Percentiles rank a stretch among this genome's conserved stretches.
These are phyloP conservation scores for Abrostola triplasia DNA, from an alignment of 2,888 invertebrate species.

Conservation along the genomic window DNA sequence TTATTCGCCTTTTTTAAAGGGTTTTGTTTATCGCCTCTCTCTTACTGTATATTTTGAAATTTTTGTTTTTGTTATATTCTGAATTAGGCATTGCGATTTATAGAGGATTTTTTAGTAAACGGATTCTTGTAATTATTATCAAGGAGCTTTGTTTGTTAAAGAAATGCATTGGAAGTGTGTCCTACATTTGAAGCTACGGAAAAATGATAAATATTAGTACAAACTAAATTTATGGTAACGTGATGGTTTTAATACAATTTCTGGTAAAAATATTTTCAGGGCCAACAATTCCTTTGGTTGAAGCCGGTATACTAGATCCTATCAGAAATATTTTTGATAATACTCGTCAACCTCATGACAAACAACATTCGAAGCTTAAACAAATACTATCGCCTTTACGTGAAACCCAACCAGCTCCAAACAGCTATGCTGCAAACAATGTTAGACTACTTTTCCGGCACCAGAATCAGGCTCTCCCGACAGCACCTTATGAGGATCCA, in stretches of 20 bases:
- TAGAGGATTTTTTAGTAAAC: too few relatives aligned
- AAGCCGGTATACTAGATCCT: conserved; percentile 29
- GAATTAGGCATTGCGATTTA: too few relatives aligned
- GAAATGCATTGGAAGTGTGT: too few relatives aligned
- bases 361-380: conserved; percentile 1
- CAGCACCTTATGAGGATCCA: not conserved
- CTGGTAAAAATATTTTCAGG: conserved; percentile 24
- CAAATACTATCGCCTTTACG: conserved; percentile 16
- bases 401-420: not conserved
- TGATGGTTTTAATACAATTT: not conserved
- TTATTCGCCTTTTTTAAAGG: not conserved
- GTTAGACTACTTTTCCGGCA: not conserved
- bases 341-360: not conserved
- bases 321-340: conserved; percentile 24
- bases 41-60: not conserved
- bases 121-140: too few relatives aligned
- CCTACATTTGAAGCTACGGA: too few relatives aligned
- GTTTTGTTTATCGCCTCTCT: not conserved
- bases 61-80: not conserved
- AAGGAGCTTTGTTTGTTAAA: too few relatives aligned
- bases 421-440: conserved; percentile 5
- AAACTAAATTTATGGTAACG: too few relatives aligned
- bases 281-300: not conserved
- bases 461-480: not conserved
- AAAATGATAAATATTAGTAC: too few relatives aligned